Percentiles rank a stretch among this genome's conserved stretches.
phyloP scores from a whole-genome alignment of 2,888 invertebrate species.

The Coleophora deauratella region DNA sequence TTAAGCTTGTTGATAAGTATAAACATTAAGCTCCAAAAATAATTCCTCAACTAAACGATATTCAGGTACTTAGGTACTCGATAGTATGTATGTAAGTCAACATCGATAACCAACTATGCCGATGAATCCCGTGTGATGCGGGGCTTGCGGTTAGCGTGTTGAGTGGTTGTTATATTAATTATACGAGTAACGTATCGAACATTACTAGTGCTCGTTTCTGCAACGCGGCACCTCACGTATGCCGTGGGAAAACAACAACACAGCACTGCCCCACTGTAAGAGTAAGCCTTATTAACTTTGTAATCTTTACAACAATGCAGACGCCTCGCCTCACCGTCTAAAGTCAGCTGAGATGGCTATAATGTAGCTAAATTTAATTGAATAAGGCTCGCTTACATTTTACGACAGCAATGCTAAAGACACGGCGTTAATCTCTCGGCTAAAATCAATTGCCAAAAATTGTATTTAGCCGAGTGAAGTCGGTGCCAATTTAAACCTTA shows the following conservation, averaged over 20 bases:
- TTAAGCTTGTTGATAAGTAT: too few relatives aligned
- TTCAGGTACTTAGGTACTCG: too few relatives aligned
- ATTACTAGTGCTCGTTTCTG: background rate
- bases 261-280: too few relatives aligned
- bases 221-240: too few relatives aligned
- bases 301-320: background rate
- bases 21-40: too few relatives aligned
- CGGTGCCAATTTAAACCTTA: slow-evolving; percentile 33
- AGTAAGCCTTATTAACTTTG: too few relatives aligned
- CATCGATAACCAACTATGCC: slow-evolving; percentile 9
- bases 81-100: too few relatives aligned
- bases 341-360: slow-evolving; percentile 56
- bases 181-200: slow-evolving; percentile 17
- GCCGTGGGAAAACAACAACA: too few relatives aligned
- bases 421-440: slow-evolving; percentile 60
- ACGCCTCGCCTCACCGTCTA: background rate
- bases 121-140: slow-evolving; percentile 11
- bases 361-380: slow-evolving; percentile 69
- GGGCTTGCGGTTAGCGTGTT: slow-evolving; percentile 13
- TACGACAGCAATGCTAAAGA: slow-evolving; percentile 56
- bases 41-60: too few relatives aligned
- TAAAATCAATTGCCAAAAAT: slow-evolving; percentile 70
- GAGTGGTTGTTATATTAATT: slow-evolving; percentile 21
- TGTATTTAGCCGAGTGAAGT: slow-evolving; percentile 37
- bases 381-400: slow-evolving; percentile 71